Conservation (phyloP, 2,888 invertebrate species). For the Baccha elongata region DNA sequence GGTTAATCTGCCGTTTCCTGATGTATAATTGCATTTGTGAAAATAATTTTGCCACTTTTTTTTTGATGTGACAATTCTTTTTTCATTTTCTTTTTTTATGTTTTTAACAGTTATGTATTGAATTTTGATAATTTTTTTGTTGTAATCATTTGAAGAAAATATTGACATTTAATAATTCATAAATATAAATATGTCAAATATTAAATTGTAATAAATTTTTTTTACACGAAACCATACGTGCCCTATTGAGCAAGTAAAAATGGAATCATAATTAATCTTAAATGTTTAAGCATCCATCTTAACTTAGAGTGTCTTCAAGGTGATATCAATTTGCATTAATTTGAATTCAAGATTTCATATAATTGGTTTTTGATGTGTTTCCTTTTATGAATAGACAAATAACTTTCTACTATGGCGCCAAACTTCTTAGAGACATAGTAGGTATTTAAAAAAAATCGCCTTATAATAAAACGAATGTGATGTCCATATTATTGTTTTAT, state of each 20-base stretch:
- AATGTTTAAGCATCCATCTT: constrained; percentile 33
- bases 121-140: no score
- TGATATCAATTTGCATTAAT: constrained; percentile 54
- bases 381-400: constrained; percentile 11
- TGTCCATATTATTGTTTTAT: constrained; percentile 38
- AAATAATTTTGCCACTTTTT: no score
- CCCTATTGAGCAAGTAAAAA: background rate
- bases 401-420: constrained; percentile 67
- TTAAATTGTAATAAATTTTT: no score
- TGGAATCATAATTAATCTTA: constrained; percentile 19
- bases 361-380: background rate
- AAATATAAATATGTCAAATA: no score
- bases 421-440: constrained; percentile 6
- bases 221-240: no score
- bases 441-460: constrained; percentile 2
- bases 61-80: no score
- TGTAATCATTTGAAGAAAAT: no score
- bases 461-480: background rate
- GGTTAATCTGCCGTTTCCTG: no score
- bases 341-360: constrained; percentile 37
- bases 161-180: no score
- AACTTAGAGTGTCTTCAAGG: constrained; percentile 34
- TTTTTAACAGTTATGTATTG: no score
- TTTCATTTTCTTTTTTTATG: no score
- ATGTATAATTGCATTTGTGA: no score